A percentile compares a stretch with the other conserved stretches of the same genome.
Conservation (phyloP, 2,797 vertebrate genomes). For the Channa striata region DNA sequence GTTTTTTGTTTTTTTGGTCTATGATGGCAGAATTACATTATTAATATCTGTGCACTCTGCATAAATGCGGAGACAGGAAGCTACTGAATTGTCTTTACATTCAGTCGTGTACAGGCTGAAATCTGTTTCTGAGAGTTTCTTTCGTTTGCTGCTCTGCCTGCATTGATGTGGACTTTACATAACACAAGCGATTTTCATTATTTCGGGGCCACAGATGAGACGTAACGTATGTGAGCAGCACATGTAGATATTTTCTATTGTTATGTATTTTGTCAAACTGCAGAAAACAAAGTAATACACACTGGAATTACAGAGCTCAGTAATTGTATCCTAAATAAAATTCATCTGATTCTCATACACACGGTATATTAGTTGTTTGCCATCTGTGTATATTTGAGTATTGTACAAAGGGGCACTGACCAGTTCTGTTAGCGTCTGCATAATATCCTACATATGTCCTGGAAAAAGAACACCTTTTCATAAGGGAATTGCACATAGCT, state of each 20-base stretch:
- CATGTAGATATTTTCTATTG: slow-evolving; percentile 89
- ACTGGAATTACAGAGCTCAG: slow-evolving; percentile 73
- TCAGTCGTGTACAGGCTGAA: slow-evolving; percentile 62
- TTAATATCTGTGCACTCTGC: slow-evolving; percentile 28
- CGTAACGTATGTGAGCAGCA: slow-evolving; percentile 84
- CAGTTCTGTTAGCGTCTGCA: slow-evolving; percentile 79
- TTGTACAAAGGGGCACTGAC: slow-evolving; percentile 83
- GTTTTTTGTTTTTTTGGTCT: slow-evolving; percentile 31
- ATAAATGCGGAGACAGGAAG: slow-evolving; percentile 49
- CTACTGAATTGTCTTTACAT: slow-evolving; percentile 36
- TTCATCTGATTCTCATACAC: slow-evolving; percentile 73
- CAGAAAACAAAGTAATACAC: slow-evolving; percentile 63
- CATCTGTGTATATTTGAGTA: slow-evolving; percentile 85
- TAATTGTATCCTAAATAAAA: slow-evolving; percentile 71
- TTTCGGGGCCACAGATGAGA: slow-evolving; percentile 66
- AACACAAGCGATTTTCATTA: slow-evolving; percentile 51
- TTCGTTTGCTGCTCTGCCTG: slow-evolving; percentile 43
- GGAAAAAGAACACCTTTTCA: slow-evolving; percentile 86
- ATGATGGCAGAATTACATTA: slow-evolving; percentile 28
- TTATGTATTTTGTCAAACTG: slow-evolving; percentile 78
- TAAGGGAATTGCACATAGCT: slow-evolving; percentile 91
- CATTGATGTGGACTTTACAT: slow-evolving; percentile 50
- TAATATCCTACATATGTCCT: slow-evolving; percentile 85
- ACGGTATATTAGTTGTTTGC: slow-evolving; percentile 75
- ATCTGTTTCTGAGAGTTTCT: slow-evolving; percentile 33